Base-by-base conservation (phyloP, 1,140 invertebrate genomes). In the Ladona fulva region DNA sequence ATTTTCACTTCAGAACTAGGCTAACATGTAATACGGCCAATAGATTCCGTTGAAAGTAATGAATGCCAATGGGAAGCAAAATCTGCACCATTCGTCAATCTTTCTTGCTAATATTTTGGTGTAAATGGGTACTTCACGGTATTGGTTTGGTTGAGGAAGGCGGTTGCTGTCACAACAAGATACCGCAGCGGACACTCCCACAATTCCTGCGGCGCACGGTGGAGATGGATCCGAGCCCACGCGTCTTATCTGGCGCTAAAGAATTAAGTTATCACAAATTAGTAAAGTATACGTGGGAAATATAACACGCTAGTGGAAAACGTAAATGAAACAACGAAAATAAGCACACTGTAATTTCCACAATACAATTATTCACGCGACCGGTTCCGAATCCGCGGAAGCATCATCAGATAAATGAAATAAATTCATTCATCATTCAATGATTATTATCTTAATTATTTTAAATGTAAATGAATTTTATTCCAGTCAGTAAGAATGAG, bases 11-110 rank as follows among this genome's bases (percentile, higher is more conserved):
- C 8, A 12, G 5, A 5, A 66, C 52, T 66, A 66, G n/a, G 52
- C 12, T 12, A 66, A 22, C 37, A 84, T 78, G 77, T 87, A 87
- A 79, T 86, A 88, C 0, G 84, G 84, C 87, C 87, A 88, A 80
- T 88, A 88, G 42, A 84, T 78, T 29, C 86, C 78, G 80, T 88
- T 89, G 82, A 88, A 88, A 8, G 86, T 75, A 22, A 84, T 80
- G 79, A 89, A 88, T 8, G 84, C 80, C n/a, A 86, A 75, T 5
- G 88, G 88, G 78, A 89, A 88, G 80, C 84, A 78, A 78, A 84
- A 78, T 78, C 87, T 79, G 80, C 84, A 85, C 80, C 86, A 83
- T 79, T 88, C 87, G 80, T 88, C 88, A 76, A 88, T 88, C 52
- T 80, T 79, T 25, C 83, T 77, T 0, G 83, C 83, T 42, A 42